Evolutionary conservation across 37 sponge, comb jelly and placozoan species (phyloP).

Genomic region (Tethya wilhelma): DNA sequence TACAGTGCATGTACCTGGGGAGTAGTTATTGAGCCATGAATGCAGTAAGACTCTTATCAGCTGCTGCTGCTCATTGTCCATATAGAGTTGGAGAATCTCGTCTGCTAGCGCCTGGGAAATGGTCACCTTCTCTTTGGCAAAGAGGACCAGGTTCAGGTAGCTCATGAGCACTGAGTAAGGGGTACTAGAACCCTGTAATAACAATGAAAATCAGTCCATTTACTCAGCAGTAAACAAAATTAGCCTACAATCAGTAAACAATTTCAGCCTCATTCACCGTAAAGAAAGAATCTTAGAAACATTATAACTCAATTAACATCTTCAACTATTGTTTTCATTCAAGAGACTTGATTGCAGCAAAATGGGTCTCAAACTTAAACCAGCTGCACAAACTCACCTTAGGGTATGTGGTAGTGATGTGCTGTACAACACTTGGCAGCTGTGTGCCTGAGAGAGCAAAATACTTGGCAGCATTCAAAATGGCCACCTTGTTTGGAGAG

Average conservation of each 20-base stretch:
- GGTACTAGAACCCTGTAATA: background rate
- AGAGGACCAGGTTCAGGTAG: constrained; percentile 40
- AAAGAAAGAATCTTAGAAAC: too few relatives aligned
- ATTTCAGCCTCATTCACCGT: too few relatives aligned
- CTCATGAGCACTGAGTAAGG: constrained; percentile 36
- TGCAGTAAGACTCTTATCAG: constrained; percentile 28
- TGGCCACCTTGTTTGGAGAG: background rate
- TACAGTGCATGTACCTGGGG: constrained; percentile 52
- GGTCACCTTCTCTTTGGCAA: background rate
- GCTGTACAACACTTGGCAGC: constrained; percentile 15
- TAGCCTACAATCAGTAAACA: too few relatives aligned
- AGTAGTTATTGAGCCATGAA: constrained; percentile 26
- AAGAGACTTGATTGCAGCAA: too few relatives aligned
- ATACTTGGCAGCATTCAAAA: constrained; percentile 25
- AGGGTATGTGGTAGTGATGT: constrained; percentile 18
- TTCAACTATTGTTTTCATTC: too few relatives aligned
- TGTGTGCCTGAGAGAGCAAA: constrained; percentile 34
- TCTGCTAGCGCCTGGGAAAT: constrained; percentile 14
- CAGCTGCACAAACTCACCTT: constrained; percentile 21
- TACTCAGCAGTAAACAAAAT: too few relatives aligned
- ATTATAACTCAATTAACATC: too few relatives aligned
- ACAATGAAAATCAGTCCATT: background rate
- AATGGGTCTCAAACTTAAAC: too few relatives aligned
- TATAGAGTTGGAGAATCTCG: constrained; percentile 38
- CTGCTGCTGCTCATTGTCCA: constrained; percentile 5